Base-by-base conservation (phyloP, 2,797 vertebrate genomes). In the Sphaeramia orbicularis region DNA sequence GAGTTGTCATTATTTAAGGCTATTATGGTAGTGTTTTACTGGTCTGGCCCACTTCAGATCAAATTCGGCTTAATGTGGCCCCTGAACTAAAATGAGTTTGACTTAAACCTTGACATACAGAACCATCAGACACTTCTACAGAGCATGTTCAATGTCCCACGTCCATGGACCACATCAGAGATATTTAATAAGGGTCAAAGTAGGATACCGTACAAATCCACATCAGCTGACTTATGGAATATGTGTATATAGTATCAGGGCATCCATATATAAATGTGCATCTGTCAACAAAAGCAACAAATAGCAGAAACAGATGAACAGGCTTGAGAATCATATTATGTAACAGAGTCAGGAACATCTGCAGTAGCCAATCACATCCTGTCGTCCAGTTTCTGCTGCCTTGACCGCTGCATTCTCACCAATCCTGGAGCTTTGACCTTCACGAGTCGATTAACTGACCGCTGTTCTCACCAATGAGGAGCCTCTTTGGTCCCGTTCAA, bases 381-480 rank as follows among this genome's bases (percentile, higher is more conserved):
- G 3, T 1, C 12, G 5, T 35, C 18, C 21, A 32, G 32, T 18
- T 70, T 45, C 30, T 55, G 38, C 58, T 71, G 48, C 38, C 50
- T 58, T 47, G 40, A 70, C 27, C 19, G 12, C 32, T 53, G 47
- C 35, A 49, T 50, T 65, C 37, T 35, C 42, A 4, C 52, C 30
- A 55, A 40, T 71, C 41, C 38, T 30, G 0, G 0, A 64, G 41
- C 49, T 57, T 27, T 27, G 10, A 47, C 27, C 50, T 14, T 13
- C 15, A 45, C 13, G n/a, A 6, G 52, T 40, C 9, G n/a, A 60
- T 35, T 3, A 47, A 58, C 6, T 12, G 60, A 43, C 56, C 18
- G 65, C 12, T 71, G 10, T 43, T 56, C 42, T 18, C 50, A 67
- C 72, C 87, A 85, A 60, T 42, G 1, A 52, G 18, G 3, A 11